phyloP scores from a whole-genome alignment of 2,888 invertebrate species.

The Platynereis dumerilii region DNA sequence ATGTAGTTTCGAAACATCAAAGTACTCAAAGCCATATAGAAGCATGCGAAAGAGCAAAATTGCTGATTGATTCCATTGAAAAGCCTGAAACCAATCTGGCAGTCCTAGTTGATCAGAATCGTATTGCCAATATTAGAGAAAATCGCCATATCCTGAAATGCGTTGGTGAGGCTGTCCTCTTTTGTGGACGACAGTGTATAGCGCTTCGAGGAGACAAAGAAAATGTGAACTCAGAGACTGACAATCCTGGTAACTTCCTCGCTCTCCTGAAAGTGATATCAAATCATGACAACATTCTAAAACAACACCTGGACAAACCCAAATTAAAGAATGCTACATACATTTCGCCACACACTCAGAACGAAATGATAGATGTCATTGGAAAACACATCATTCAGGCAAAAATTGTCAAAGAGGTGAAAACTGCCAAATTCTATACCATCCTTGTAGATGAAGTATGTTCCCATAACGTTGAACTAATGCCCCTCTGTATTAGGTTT shows the following conservation, averaged over 20 bases:
- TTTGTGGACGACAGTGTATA: not conserved
- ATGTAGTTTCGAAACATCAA: too few species aligned
- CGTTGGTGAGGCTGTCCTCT: not conserved
- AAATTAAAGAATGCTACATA: not conserved
- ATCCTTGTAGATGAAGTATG: too few species aligned
- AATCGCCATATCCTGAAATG: not conserved
- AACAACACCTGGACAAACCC: not conserved
- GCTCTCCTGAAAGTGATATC: not conserved
- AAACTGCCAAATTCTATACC: too few species aligned
- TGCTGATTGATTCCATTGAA: not conserved
- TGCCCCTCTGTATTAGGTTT: too few species aligned
- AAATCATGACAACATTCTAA: not conserved
- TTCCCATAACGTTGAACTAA: too few species aligned
- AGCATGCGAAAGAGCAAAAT: not conserved
- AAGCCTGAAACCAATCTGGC: not conserved
- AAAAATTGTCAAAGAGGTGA: too few species aligned
- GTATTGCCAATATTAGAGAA: not conserved
- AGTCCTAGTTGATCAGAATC: not conserved
- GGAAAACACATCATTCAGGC: too few species aligned
- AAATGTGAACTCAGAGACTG: not conserved
- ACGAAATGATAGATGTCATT: too few species aligned
- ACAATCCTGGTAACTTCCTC: not conserved
- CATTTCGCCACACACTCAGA: not conserved
- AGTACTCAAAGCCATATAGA: too few species aligned
- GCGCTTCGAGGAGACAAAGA: not conserved